Evolutionary conservation across 2,797 vertebrate species (phyloP).

Genomic region (Telmatherina bonti): DNA sequence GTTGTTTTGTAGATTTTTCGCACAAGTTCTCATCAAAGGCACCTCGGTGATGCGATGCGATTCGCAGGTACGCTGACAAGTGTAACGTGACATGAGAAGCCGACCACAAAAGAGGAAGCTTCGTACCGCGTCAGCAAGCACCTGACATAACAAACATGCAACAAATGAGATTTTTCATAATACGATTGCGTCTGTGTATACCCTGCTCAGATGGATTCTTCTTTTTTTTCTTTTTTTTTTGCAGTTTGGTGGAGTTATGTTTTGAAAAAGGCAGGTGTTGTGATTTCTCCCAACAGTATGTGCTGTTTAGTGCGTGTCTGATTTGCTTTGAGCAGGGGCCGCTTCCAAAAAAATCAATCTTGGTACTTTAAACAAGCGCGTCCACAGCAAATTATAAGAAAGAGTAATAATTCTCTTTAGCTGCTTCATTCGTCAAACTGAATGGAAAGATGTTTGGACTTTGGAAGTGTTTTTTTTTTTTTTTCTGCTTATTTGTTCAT

Average conservation of each 20-base stretch:
- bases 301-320: slow-evolving; percentile 22
- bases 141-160: slow-evolving; percentile 12
- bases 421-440: neutral
- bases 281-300: slow-evolving; percentile 12
- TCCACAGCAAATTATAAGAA: neutral
- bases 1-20: slow-evolving; percentile 77
- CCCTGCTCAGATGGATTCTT: slow-evolving; percentile 7
- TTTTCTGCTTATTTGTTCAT: neutral
- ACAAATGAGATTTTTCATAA: slow-evolving; percentile 13
- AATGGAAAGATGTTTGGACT: neutral
- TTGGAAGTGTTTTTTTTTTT: neutral
- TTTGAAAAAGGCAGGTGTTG: slow-evolving; percentile 36
- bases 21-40: slow-evolving; percentile 75
- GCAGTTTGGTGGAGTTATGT: slow-evolving; percentile 13
- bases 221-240: neutral
- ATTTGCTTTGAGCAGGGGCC: slow-evolving; percentile 18
- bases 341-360: slow-evolving; percentile 27
- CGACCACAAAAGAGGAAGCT: slow-evolving; percentile 21
- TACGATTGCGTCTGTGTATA: neutral
- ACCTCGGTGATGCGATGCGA: slow-evolving; percentile 54
- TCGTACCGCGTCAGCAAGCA: slow-evolving; percentile 6
- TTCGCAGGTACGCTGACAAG: slow-evolving; percentile 66
- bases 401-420: neutral
- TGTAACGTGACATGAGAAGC: slow-evolving; percentile 43
- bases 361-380: slow-evolving; percentile 13